Base-by-base conservation (phyloP, 2,113 vertebrate genomes). In the Falco punctatus region DNA sequence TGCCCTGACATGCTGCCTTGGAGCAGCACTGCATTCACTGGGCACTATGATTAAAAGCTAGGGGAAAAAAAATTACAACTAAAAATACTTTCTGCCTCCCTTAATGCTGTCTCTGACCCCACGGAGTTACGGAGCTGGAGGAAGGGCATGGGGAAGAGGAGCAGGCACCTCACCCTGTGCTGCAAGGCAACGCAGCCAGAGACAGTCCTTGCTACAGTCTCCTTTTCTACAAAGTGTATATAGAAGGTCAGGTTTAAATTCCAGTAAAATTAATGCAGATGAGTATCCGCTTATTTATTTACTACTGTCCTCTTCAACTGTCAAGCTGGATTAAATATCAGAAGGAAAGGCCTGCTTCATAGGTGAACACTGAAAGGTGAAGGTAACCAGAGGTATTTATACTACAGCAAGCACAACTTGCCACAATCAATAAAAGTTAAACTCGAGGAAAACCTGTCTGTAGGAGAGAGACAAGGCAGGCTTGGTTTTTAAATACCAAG, bases 211-310 rank as follows among this genome's bases (percentile, higher is more conserved):
- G 10, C 40, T 35, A 42, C 30, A 13, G 19, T 49, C 24, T 20
- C 13, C 65, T 51, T 83, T 51, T 73, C 54, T 40, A 8, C 38
- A 67, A 58, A 73, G 72, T 73, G 30, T 21, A 72, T 6, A 46
- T 18, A 48, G 38, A 72, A 88, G 73, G 85, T 54, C 32, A 66
- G 27, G 40, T 67, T 93, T 96, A 89, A 61, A 49, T 75, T 84
- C 79, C 42, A 91, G 81, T 77, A 55, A 93, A 94, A 90, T 62
- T 40, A 88, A 77, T 3, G 83, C 24, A 78, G 71, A 52, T 69
- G n/a, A n/a, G 19, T 22, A 92, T 88, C 52, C 77, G 84, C 81
- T 90, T 77, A 92, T 79, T 96, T 93, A 96, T 94, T 94, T 95
- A 92, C 77, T 93, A 86, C 51, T 75, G 80, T 75, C 87, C 54